Evolutionary conservation across 2,888 invertebrate species (phyloP).

Genomic region (Pristionchus entomophagus): DNA sequence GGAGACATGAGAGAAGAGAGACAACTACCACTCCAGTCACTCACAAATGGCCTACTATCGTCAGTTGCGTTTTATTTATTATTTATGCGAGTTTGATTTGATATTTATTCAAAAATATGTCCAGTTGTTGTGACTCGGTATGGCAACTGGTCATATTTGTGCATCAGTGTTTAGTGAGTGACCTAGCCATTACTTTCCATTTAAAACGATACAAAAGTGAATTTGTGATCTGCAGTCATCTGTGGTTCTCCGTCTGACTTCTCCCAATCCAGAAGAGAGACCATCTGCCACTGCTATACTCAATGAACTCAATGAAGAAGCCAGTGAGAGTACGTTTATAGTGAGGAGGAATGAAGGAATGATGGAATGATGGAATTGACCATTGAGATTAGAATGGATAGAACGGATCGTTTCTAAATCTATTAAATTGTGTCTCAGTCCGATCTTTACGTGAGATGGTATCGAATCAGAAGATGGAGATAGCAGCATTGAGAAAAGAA

Average conservation of each 20-base stretch:
- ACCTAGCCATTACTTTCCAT: no score
- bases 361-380: no score
- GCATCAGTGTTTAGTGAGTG: no score
- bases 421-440: no score
- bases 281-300: constrained; percentile 30
- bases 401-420: no score
- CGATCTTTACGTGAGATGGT: constrained; percentile 36
- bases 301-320: constrained; percentile 35
- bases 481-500: not conserved
- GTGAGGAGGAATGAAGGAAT: no score
- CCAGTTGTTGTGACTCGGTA: no score
- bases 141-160: no score
- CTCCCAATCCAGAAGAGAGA: not conserved
- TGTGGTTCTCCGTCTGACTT: constrained; percentile 23
- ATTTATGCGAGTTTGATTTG: not conserved
- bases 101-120: not conserved
- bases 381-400: no score
- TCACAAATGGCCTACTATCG: constrained; percentile 16
- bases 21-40: not conserved
- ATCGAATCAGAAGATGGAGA: not conserved
- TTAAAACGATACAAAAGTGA: not conserved
- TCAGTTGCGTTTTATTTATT: not conserved
- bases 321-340: constrained; percentile 8
- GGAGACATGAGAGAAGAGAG: not conserved
- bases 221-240: not conserved